Conservation (phyloP, 2,888 invertebrate genomes). For the Drosophila multiciliata region DNA sequence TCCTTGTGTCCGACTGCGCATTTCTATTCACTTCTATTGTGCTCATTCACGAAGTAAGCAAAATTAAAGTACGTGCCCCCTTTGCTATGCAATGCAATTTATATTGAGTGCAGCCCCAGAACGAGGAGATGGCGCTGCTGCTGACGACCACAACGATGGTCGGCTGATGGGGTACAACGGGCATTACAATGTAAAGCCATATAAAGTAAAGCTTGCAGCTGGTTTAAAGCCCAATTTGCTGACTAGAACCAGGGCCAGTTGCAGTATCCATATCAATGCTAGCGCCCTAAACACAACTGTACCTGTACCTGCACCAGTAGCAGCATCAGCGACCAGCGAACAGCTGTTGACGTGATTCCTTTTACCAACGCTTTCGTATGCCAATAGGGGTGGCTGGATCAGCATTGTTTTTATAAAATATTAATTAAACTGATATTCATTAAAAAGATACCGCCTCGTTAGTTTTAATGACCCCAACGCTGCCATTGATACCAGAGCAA, state of each 20-base stretch:
- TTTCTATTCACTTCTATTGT: conserved; percentile 76
- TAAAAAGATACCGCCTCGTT: conserved; percentile 65
- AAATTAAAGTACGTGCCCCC: conserved; percentile 78
- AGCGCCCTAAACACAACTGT: not conserved
- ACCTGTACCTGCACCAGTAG: not conserved
- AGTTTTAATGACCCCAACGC: conserved; percentile 68
- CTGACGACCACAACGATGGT: not conserved
- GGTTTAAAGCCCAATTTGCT: conserved; percentile 18
- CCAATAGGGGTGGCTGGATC: conserved; percentile 9
- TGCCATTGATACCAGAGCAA: conserved; percentile 7
- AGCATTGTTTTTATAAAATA: conserved; percentile 62
- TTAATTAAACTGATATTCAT: conserved; percentile 76
- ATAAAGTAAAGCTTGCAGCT: conserved; percentile 15
- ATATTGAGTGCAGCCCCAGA: conserved; percentile 60
- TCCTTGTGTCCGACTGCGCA: conserved; percentile 27
- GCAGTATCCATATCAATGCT: not conserved
- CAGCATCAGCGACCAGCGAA: conserved; percentile 10
- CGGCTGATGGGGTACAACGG: not conserved
- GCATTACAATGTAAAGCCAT: conserved; percentile 4
- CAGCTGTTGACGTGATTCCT: not conserved
- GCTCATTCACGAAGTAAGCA: conserved; percentile 75
- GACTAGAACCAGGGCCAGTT: conserved; percentile 5
- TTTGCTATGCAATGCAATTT: conserved; percentile 71
- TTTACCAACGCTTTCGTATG: not conserved
- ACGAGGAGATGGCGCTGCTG: conserved; percentile 11